phyloP scores from a whole-genome alignment of 1,140 invertebrate genomes.

The Orius laevigatus region DNA sequence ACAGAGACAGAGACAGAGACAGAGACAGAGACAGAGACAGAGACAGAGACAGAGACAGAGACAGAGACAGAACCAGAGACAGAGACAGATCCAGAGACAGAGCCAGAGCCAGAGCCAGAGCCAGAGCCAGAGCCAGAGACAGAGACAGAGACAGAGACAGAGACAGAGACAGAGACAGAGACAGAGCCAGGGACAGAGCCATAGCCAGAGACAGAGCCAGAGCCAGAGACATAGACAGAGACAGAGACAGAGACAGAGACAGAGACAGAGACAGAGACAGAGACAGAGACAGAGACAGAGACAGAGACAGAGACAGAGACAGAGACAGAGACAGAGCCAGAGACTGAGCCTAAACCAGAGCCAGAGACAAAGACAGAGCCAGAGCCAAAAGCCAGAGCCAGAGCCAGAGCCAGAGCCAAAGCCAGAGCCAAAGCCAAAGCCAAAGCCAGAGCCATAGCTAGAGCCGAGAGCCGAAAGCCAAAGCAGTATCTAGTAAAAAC shows the following conservation, averaged over 20 bases:
- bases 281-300: too few species aligned
- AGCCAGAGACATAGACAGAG: too few species aligned
- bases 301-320: slow-evolving; percentile 29
- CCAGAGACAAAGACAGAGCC: slow-evolving; percentile 28
- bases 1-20: slow-evolving; percentile 28
- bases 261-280: too few species aligned
- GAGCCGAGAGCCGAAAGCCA: slow-evolving; percentile 29
- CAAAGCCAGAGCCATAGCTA: slow-evolving; percentile 26
- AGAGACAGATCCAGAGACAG: slow-evolving; percentile 26
- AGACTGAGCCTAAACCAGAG: slow-evolving; percentile 26
- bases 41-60: slow-evolving; percentile 21
- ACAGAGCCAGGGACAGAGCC: too few species aligned
- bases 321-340: slow-evolving; percentile 29
- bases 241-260: too few species aligned
- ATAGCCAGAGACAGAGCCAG: too few species aligned
- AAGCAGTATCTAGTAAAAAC: too few species aligned
- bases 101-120: slow-evolving; percentile 27
- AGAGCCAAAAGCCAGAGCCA: slow-evolving; percentile 23
- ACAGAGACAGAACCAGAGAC: slow-evolving; percentile 29
- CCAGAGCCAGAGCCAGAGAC: slow-evolving; percentile 28
- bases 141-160: too few species aligned
- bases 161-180: too few species aligned
- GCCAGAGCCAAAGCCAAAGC: too few species aligned
- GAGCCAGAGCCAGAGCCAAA: too few species aligned
- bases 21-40: slow-evolving; percentile 24